phyloP scores from a whole-genome alignment of 1,140 invertebrate genomes.

The Choristoneura fumiferana region DNA sequence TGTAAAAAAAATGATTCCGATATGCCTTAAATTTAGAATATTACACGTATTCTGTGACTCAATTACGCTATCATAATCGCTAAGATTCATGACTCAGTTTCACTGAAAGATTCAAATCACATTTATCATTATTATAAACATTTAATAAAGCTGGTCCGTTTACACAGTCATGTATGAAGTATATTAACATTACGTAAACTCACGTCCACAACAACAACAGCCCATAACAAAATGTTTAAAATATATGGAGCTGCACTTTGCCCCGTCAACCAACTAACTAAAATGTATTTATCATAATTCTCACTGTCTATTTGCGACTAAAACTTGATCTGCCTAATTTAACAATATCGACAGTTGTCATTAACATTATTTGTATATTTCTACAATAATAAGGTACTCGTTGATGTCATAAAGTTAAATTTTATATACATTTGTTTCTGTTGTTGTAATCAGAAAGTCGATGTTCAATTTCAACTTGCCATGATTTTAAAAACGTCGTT shows the following conservation, averaged over 20 bases:
- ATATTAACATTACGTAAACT: constrained; percentile 57
- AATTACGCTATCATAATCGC: neutral
- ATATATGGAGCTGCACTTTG: constrained; percentile 5
- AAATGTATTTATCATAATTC: constrained; percentile 15
- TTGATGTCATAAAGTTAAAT: constrained; percentile 10
- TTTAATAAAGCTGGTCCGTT: constrained; percentile 63
- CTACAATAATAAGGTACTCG: constrained; percentile 24
- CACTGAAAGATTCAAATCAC: constrained; percentile 47
- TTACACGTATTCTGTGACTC: neutral
- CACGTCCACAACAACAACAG: constrained; percentile 50
- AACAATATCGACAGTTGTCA: constrained; percentile 40
- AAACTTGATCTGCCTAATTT: constrained; percentile 17
- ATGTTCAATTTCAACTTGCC: constrained; percentile 7
- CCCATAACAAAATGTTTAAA: constrained; percentile 42
- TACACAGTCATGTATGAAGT: constrained; percentile 48
- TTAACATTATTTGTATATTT: constrained; percentile 30
- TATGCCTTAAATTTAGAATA: constrained; percentile 27
- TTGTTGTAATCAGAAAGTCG: constrained; percentile 6
- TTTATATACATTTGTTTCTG: neutral
- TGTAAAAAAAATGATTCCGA: constrained; percentile 22
- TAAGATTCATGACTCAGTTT: constrained; percentile 40
- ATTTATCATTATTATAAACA: constrained; percentile 30
- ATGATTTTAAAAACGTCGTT: neutral
- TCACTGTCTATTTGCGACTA: constrained; percentile 16
- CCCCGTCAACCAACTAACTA: neutral